Base-by-base conservation (phyloP, 2,113 vertebrate genomes). In the Chloropsis hardwickii region DNA sequence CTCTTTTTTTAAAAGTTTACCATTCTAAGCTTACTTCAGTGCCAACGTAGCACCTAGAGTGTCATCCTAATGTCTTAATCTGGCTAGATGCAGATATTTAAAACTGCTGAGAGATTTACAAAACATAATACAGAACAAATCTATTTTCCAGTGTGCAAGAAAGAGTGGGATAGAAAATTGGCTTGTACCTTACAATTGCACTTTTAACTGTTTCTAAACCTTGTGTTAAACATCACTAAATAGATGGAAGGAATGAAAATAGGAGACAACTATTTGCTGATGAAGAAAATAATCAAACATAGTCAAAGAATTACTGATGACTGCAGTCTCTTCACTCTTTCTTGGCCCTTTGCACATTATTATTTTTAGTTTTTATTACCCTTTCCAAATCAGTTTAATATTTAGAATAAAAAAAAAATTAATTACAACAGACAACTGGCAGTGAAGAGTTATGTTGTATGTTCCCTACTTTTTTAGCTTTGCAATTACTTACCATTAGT, bases 291-390 rank as follows among this genome's bases (percentile, higher is more conserved):
- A 72, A 50, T 62, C 15, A 77, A 64, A 44, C 1, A 21, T 17
- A 40, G 22, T n/a, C 28, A 76, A 76, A 35, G 5, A 80, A 92
- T 4, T 80, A 37, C 12, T 50, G 31, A 67, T 40, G 29, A 24
- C 14, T 1, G 0, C 8, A 35, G 22, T 16, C 13, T 70, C 37
- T 39, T 67, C 25, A 17, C 5, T 21, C 2, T 35, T 23, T 48
- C 54, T 54, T 48, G 14, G 14, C 4, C 6, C 3, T 25, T 48
- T 44, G 12, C 1, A 1, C 0, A 0, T 18, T 47, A 11, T 12
- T 24, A 7, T 25, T 47, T 71, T 64, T n/a, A 18, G 8, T 10
- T 82, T 82, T 66, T 56, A 39, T 44, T 33, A 54, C 2, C 4
- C 4, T 47, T 67, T 71, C 27, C 17, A 57, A 58, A 69, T 64